A percentile compares a stretch with the other conserved stretches of the same genome.
Evolutionary conservation across 2,113 vertebrate species (phyloP).

Genomic region (Cheirogaleus medius): DNA sequence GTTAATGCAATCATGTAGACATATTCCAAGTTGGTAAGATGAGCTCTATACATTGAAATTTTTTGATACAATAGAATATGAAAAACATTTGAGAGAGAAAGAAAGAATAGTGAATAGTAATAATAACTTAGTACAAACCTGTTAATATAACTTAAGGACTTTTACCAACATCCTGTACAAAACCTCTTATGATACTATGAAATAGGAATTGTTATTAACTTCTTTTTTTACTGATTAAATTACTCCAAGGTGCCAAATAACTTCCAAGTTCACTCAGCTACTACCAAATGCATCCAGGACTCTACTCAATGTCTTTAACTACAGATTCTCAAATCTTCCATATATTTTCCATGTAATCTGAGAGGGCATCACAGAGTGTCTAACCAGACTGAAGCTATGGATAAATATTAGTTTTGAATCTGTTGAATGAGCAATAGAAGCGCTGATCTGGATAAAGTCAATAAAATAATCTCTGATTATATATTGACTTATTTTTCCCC

Average conservation of each 20-base stretch:
- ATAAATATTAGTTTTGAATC: not conserved
- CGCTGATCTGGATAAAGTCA: not conserved
- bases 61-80: not conserved
- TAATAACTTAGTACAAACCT: not conserved
- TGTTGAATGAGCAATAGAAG: not conserved
- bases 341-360: not conserved
- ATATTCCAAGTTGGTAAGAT: not conserved
- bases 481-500: not conserved
- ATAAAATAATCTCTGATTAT: not conserved
- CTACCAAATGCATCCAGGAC: not conserved
- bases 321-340: not conserved
- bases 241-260: not conserved
- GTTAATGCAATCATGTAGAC: not conserved
- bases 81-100: not conserved
- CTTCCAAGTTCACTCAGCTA: not conserved
- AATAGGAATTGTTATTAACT: not conserved
- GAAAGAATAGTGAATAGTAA: not conserved
- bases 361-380: not conserved
- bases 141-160: not conserved
- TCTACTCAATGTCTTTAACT: not conserved
- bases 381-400: not conserved
- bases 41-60: not conserved
- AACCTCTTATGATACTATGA: not conserved
- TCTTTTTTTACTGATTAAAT: slow-evolving; percentile 20
- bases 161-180: not conserved